Evolutionary conservation across 2,888 invertebrate species (phyloP).

Genomic region (Cremastinae sp.): DNA sequence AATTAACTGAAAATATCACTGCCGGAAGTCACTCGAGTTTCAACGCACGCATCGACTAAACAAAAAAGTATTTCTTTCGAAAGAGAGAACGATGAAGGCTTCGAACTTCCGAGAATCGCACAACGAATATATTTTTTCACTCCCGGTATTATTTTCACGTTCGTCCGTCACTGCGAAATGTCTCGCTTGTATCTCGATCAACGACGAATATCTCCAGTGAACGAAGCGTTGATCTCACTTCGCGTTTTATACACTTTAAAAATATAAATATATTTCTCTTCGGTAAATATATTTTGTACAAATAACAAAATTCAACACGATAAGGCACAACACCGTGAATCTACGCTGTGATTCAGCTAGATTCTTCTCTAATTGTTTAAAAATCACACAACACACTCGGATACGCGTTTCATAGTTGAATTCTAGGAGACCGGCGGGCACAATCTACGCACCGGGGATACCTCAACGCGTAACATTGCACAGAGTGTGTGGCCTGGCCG

Average conservation of each 20-base stretch:
- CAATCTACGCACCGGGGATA: conserved; percentile 70
- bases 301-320: conserved; percentile 27
- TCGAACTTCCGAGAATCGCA: conserved; percentile 33
- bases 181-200: conserved; percentile 11
- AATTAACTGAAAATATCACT: conserved; percentile 1
- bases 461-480: conserved; percentile 78
- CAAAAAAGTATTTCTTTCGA: conserved; percentile 22
- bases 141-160: conserved; percentile 11
- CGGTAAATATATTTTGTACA: conserved; percentile 8
- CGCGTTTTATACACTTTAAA: conserved; percentile 5
- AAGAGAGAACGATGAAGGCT: conserved; percentile 6
- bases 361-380: conserved; percentile 6
- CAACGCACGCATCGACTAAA: conserved; percentile 4
- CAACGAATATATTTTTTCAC: conserved; percentile 42
- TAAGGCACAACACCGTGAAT: conserved; percentile 34
- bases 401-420: conserved; percentile 33
- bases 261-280: conserved; percentile 9
- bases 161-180: neutral
- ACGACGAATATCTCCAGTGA: too few species aligned
- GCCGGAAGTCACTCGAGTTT: conserved; percentile 23
- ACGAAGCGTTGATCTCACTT: neutral
- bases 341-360: neutral
- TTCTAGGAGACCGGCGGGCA: conserved; percentile 68
- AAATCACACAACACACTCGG: conserved; percentile 18
- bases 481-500: conserved; percentile 74